Percentiles rank a stretch among this genome's conserved stretches.
These are phyloP conservation scores for Phaonia tiefii DNA, from an alignment of 2,888 invertebrate genomes.

Conservation along the genomic window DNA sequence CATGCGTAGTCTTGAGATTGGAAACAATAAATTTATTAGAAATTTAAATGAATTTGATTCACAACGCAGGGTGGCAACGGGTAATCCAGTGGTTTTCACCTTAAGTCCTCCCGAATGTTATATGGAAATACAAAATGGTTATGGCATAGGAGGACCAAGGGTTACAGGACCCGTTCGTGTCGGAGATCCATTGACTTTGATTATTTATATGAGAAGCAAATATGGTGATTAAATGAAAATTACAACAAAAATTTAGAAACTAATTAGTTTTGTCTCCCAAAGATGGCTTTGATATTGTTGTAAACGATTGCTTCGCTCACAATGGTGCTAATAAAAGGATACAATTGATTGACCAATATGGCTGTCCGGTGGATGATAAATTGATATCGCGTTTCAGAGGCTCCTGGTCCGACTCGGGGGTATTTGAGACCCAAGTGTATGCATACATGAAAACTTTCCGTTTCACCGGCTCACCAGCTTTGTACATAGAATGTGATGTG, in stretches of 20 bases:
- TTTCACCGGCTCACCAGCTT: slow-evolving; percentile 95
- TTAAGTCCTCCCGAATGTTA: slow-evolving; percentile 96
- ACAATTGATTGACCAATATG: slow-evolving; percentile 94
- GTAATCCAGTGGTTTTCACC: slow-evolving; percentile 96
- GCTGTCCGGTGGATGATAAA: slow-evolving; percentile 96
- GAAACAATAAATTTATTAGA: slow-evolving; percentile 56
- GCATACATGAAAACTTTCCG: slow-evolving; percentile 95
- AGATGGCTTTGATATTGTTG: slow-evolving; percentile 97
- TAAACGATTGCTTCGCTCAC: slow-evolving; percentile 96
- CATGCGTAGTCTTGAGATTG: slow-evolving; percentile 44
- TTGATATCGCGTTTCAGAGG: slow-evolving; percentile 95
- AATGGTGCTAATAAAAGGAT: slow-evolving; percentile 96
- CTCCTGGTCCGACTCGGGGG: slow-evolving; percentile 94
- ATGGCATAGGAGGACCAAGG: slow-evolving; percentile 91
- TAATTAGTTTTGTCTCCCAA: slow-evolving; percentile 59
- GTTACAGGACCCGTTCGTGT: slow-evolving; percentile 94
- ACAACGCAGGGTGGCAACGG: slow-evolving; percentile 90
- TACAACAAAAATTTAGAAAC: too few species aligned
- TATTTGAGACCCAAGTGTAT: slow-evolving; percentile 95
- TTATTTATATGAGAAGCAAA: slow-evolving; percentile 97
- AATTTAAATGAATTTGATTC: slow-evolving; percentile 64
- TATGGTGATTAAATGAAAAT: slow-evolving; percentile 89
- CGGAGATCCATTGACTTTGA: slow-evolving; percentile 94
- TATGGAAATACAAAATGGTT: slow-evolving; percentile 96
- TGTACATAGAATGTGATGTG: slow-evolving; percentile 97